phyloP scores from a whole-genome alignment of 2,797 vertebrate genomes.

The Heterohyrax brucei region DNA sequence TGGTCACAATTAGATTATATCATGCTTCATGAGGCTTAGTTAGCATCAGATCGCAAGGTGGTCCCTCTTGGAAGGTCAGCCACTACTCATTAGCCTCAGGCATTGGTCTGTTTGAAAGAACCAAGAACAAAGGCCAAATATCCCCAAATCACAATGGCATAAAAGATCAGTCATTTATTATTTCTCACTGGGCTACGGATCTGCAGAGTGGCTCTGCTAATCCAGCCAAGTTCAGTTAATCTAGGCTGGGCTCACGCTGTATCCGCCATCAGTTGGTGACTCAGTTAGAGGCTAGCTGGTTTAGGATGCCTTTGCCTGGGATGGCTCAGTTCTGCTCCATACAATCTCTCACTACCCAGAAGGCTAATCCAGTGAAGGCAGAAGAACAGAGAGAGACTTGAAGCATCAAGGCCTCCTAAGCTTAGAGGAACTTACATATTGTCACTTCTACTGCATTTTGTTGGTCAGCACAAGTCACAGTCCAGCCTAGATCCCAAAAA shows the following conservation, averaged over 20 bases:
- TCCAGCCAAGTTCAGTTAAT: background rate
- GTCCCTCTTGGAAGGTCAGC: too few relatives aligned
- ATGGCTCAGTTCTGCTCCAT: background rate
- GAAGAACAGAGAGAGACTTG: background rate
- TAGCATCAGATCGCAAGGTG: too few relatives aligned
- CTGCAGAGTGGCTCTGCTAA: background rate
- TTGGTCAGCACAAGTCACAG: rapidly evolving
- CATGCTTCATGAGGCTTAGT: too few relatives aligned
- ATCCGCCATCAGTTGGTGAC: too few relatives aligned
- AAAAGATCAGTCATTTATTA: background rate
- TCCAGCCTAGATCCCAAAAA: background rate
- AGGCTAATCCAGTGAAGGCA: too few relatives aligned
- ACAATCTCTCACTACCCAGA: background rate
- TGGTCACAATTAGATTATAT: too few relatives aligned
- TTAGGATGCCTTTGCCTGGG: background rate
- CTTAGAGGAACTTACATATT: too few relatives aligned
- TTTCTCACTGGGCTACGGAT: background rate
- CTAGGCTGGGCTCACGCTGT: too few relatives aligned
- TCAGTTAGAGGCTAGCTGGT: background rate
- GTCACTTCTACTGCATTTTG: background rate
- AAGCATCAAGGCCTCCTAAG: background rate
- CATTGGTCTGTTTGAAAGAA: too few relatives aligned
- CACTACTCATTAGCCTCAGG: too few relatives aligned
- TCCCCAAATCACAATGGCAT: background rate
- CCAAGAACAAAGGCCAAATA: background rate